Conservation (phyloP, 1,140 invertebrate genomes). For the Harlomillsia oculata region DNA sequence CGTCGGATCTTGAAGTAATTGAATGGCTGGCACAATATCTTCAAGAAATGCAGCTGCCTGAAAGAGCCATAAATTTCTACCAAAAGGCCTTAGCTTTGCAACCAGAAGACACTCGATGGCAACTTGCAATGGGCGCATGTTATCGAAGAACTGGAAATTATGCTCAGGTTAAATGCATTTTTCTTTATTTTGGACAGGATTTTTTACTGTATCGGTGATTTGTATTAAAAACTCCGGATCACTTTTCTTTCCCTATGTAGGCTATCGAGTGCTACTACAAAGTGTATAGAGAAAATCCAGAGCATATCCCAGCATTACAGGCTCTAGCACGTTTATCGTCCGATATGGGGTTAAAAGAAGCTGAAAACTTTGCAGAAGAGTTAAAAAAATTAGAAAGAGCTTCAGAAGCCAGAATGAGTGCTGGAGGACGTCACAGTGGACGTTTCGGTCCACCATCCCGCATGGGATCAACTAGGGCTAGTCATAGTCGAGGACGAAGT, state of each 20-base stretch:
- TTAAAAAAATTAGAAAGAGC: slow-evolving; percentile 72
- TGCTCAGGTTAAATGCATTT: too few species aligned
- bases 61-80: slow-evolving; percentile 81
- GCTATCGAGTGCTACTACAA: slow-evolving; percentile 67
- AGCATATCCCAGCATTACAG: slow-evolving; percentile 51
- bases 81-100: slow-evolving; percentile 78
- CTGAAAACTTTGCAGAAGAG: slow-evolving; percentile 64
- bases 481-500: slow-evolving; percentile 4
- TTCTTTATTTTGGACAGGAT: too few species aligned
- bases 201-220: too few species aligned
- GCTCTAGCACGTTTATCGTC: slow-evolving; percentile 70
- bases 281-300: slow-evolving; percentile 29
- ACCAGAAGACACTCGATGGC: slow-evolving; percentile 73
- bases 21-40: slow-evolving; percentile 88
- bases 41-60: slow-evolving; percentile 76
- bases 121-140: slow-evolving; percentile 73
- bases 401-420: slow-evolving; percentile 47
- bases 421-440: not conserved
- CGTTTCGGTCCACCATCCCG: slow-evolving; percentile 12
- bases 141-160: slow-evolving; percentile 72
- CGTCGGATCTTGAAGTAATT: slow-evolving; percentile 77
- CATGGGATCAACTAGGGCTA: slow-evolving; percentile 9
- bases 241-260: too few species aligned
- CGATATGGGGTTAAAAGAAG: slow-evolving; percentile 72
- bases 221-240: too few species aligned